phyloP scores from a whole-genome alignment of 2,113 vertebrate genomes.

The Stigmatopora nigra region DNA sequence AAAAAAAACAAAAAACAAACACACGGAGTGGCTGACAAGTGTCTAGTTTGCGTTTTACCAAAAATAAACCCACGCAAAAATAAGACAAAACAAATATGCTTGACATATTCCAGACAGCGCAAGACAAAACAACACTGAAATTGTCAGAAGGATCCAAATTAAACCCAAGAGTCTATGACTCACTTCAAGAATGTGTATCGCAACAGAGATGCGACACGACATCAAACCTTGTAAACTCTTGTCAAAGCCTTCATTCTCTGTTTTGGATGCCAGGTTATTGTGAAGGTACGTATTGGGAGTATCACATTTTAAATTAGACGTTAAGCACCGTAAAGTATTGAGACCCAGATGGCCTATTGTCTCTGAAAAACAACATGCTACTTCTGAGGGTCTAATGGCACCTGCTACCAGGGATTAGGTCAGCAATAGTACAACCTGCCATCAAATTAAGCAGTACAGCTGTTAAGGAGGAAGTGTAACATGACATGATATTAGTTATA shows the following conservation, averaged over 20 bases:
- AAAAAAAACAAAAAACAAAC: conserved; percentile 17
- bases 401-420: conserved; percentile 64
- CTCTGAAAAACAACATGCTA: conserved; percentile 53
- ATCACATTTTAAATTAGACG: conserved; percentile 57
- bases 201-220: conserved; percentile 37
- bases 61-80: conserved; percentile 20
- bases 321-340: conserved; percentile 60
- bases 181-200: conserved; percentile 47
- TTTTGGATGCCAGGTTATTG: conserved; percentile 42
- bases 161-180: conserved; percentile 45
- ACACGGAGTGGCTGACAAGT: conserved; percentile 38
- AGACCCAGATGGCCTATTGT: conserved; percentile 61
- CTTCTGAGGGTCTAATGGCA: conserved; percentile 42
- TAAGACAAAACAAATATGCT: conserved; percentile 41
- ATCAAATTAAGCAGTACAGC: conserved; percentile 55
- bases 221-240: conserved; percentile 56
- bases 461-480: conserved; percentile 45
- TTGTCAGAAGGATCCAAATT: conserved; percentile 53
- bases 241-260: conserved; percentile 46
- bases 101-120: conserved; percentile 49
- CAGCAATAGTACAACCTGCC: conserved; percentile 28
- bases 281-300: conserved; percentile 58
- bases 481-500: conserved; percentile 17
- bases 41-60: conserved; percentile 35
- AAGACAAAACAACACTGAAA: conserved; percentile 49